phyloP scores from a whole-genome alignment of 2,797 vertebrate genomes.

The Danio albolineatus region DNA sequence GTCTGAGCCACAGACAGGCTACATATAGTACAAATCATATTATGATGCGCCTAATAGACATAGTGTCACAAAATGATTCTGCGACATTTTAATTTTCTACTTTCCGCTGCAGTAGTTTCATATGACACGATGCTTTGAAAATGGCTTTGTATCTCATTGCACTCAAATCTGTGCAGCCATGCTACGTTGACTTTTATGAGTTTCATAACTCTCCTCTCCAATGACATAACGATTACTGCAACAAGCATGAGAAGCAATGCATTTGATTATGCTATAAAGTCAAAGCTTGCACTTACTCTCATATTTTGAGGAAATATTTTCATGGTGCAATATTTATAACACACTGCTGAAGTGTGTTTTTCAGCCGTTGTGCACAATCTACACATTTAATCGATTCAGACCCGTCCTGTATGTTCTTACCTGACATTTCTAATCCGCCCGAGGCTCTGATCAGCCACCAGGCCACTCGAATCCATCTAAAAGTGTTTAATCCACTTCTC shows the following conservation, averaged over 20 bases:
- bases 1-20: background rate
- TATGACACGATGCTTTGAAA: constrained; percentile 6
- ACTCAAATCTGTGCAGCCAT: constrained; percentile 26
- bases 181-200: constrained; percentile 37
- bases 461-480: background rate
- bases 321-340: background rate
- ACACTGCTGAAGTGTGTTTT: background rate
- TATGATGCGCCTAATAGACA: background rate
- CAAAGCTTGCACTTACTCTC: background rate
- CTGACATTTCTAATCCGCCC: background rate
- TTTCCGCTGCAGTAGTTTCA: constrained; percentile 7
- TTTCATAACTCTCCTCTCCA: constrained; percentile 6
- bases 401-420: constrained; percentile 1
- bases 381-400: background rate
- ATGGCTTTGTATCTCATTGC: constrained; percentile 40
- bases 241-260: constrained; percentile 1
- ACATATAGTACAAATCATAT: constrained; percentile 4
- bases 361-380: background rate
- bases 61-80: constrained; percentile 2
- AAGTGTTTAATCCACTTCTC: constrained; percentile 18
- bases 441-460: constrained; percentile 16
- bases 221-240: background rate
- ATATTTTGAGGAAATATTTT: constrained; percentile 20
- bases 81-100: constrained; percentile 16
- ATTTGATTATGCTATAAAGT: background rate